These are phyloP conservation scores for Grapholita molesta DNA, from an alignment of 1,140 invertebrate species.

Conservation along the genomic window DNA sequence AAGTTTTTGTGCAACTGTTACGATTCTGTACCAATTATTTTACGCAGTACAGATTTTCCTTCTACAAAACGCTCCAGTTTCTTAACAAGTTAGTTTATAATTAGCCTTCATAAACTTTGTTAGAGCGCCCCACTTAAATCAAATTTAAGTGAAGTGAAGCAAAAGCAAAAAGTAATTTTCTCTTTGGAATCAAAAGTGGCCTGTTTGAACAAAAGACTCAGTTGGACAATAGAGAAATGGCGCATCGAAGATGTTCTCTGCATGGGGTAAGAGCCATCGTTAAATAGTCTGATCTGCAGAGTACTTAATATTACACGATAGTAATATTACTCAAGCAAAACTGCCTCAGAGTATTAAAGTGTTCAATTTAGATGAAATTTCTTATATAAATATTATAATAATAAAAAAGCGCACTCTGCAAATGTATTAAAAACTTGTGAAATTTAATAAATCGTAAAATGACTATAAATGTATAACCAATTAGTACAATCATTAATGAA, in stretches of 20 bases:
- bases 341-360: background rate
- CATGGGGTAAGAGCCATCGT: background rate
- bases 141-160: conserved; percentile 1
- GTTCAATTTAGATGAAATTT: too few relatives aligned
- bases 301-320: background rate
- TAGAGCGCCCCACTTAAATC: conserved; percentile 1
- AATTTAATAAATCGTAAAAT: too few relatives aligned
- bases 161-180: conserved; percentile 4
- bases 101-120: background rate
- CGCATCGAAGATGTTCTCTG: background rate
- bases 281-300: background rate
- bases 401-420: too few relatives aligned
- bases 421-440: too few relatives aligned
- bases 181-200: conserved; percentile 9
- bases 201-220: conserved; percentile 4
- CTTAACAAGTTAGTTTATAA: background rate
- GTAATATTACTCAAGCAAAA: background rate
- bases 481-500: too few relatives aligned
- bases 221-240: background rate
- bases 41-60: background rate
- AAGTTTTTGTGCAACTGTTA: too few relatives aligned
- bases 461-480: too few relatives aligned
- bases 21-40: too few relatives aligned
- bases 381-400: too few relatives aligned
- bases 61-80: background rate